Evolutionary conservation across 2,797 vertebrate species (phyloP).

Genomic region (Tinamus major): DNA sequence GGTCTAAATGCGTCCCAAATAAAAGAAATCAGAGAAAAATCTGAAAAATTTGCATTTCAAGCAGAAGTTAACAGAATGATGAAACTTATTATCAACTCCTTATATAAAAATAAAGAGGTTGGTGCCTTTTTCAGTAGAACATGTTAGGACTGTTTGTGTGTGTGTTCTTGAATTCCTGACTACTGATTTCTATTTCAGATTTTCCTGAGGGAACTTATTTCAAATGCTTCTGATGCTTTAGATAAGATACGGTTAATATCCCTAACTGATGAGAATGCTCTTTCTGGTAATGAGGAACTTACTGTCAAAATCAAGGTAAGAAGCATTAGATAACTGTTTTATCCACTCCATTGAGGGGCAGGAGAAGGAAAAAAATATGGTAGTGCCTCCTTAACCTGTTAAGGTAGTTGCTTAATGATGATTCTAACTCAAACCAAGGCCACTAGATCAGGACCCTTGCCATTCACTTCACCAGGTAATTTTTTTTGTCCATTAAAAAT

Average conservation of each 20-base stretch:
- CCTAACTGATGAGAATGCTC: slow-evolving; percentile 90
- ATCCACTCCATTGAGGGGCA: fast-evolving
- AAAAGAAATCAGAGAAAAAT: slow-evolving; percentile 96
- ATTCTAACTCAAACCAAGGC: not conserved
- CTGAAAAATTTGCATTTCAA: slow-evolving; percentile 96
- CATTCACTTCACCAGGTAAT: not conserved
- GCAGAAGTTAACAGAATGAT: slow-evolving; percentile 99
- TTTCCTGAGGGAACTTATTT: slow-evolving; percentile 97
- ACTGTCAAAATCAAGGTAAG: slow-evolving; percentile 97
- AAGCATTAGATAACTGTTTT: not conserved
- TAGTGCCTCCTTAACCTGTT: fast-evolving
- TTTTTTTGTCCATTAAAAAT: not conserved
- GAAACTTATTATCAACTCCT: slow-evolving; percentile 99
- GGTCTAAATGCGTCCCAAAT: slow-evolving; percentile 97
- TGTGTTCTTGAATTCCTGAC: not conserved
- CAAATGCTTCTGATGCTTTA: slow-evolving; percentile 97
- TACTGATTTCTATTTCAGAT: slow-evolving; percentile 82
- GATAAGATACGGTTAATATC: slow-evolving; percentile 97
- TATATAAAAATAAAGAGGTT: slow-evolving; percentile 99
- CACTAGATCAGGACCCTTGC: fast-evolving
- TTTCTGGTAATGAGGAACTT: slow-evolving; percentile 92
- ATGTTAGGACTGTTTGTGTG: not conserved
- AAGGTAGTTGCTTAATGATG: not conserved
- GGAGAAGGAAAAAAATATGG: not conserved
- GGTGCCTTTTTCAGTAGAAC: slow-evolving; percentile 5